Conservation (phyloP, 2,113 vertebrate species). For the Scolopax mira region DNA sequence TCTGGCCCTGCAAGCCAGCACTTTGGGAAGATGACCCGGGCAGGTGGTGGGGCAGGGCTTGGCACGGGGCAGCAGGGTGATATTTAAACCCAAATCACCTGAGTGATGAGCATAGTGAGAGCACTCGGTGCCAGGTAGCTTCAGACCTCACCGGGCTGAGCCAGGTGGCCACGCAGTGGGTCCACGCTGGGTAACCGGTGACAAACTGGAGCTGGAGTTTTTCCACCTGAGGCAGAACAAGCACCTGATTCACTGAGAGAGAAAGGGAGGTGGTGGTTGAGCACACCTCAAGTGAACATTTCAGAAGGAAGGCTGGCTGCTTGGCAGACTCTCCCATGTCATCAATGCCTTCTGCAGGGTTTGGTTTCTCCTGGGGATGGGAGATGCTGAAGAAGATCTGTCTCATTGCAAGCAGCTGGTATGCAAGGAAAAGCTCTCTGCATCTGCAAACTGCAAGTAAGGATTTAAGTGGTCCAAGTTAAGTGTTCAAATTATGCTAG, state of each 20-base stretch:
- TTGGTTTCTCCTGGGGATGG: neutral
- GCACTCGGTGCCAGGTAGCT: neutral
- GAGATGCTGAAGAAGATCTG: neutral
- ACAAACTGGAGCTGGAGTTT: neutral
- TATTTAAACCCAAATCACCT: neutral
- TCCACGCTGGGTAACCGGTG: accelerated
- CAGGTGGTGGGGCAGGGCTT: neutral
- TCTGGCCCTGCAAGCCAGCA: neutral
- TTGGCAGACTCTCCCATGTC: neutral
- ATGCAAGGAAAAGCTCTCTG: neutral
- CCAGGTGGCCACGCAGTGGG: neutral
- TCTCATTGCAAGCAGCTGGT: neutral
- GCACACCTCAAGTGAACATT: neutral
- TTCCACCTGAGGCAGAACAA: neutral
- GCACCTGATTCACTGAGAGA: neutral
- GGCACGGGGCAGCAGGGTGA: neutral
- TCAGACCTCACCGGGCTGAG: neutral
- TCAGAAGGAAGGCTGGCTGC: neutral
- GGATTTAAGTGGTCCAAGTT: neutral
- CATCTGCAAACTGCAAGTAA: neutral
- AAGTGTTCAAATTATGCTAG: neutral
- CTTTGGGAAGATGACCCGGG: neutral
- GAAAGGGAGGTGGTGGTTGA: neutral
- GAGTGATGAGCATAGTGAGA: neutral
- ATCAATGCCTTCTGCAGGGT: neutral